A percentile compares a stretch with the other conserved stretches of the same genome.
Evolutionary conservation across 2,888 invertebrate species (phyloP).

Genomic region (Ectemnius continuus): DNA sequence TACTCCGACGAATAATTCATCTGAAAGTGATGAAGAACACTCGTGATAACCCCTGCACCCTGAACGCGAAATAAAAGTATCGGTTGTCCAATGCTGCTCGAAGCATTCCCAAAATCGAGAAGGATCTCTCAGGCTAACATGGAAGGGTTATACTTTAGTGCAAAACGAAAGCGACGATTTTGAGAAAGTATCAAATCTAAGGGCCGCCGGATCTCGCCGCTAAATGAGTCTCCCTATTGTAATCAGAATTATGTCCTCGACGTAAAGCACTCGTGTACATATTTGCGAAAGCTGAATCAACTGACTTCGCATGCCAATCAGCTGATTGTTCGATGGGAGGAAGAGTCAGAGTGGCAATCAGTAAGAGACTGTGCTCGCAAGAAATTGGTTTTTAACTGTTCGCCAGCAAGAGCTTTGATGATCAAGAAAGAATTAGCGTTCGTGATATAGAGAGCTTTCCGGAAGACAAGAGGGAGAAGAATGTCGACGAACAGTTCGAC

Average conservation of each 20-base stretch:
- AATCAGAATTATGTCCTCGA: conserved; percentile 5
- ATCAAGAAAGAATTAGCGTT: conserved; percentile 16
- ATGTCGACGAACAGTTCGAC: conserved; percentile 58
- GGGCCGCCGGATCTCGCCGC: conserved; percentile 6
- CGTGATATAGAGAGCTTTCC: background rate
- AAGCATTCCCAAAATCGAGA: conserved; percentile 11
- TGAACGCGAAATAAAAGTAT: too few relatives aligned
- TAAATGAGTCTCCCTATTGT: conserved; percentile 3
- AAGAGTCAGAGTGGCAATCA: conserved; percentile 3
- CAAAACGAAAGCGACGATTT: conserved; percentile 25
- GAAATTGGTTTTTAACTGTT: background rate
- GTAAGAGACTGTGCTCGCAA: conserved; percentile 14
- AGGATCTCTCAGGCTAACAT: conserved; percentile 4
- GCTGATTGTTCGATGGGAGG: conserved; percentile 40
- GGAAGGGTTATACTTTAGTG: conserved; percentile 47
- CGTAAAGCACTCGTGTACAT: conserved; percentile 15
- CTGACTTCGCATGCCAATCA: conserved; percentile 36
- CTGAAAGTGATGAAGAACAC: conserved; percentile 18
- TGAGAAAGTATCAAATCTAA: conserved; percentile 27
- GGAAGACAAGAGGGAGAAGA: conserved; percentile 23
- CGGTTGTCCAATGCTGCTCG: conserved; percentile 2
- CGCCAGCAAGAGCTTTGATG: conserved; percentile 19
- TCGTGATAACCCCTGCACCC: background rate
- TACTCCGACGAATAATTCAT: conserved; percentile 25
- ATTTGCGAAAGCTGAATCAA: conserved; percentile 22